Base-by-base conservation (phyloP, 1,140 invertebrate species). In the Pteromalus puparum region DNA sequence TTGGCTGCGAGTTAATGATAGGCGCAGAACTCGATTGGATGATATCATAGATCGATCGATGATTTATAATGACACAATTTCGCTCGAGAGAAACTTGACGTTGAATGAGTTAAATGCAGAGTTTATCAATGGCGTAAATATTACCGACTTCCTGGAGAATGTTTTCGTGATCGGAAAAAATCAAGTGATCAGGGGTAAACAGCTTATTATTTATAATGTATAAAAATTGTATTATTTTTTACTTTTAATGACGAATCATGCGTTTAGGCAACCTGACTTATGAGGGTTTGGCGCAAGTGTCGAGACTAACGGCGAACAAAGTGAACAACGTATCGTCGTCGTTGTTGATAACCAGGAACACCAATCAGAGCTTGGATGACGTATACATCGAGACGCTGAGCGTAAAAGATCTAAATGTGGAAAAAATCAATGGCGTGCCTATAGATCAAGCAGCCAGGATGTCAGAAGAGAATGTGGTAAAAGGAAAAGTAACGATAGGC, bases 381-480 rank as follows among this genome's bases (percentile, higher is more conserved):
- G 86, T 88, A 1, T 76, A 79, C 15, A 83, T 88, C 15, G 85
- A 87, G 38, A 83, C 77, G 0, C 79, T 92, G 9, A 28, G 87
- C 1, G 84, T 91, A 2, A 28, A 86, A 21, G 67, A 89, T 85
- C 38, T 92, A 15, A 18, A 83, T 15, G 88, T 87, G 0, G 83
- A 89, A 13, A 87, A 21, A 9, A 83, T 92, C 26, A 92, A 92
- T 42, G 88, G 87, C 4, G 80, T 92, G 9, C 81, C 87, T 2
- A 65, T 92, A 24, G 81, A 84, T 12, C 85, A 91, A 80, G 89
- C 89, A 30, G 92, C 92, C 1, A 87, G 88, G 53, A 86, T 88
- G n/a, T 90, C 91, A 21, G 84, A 84, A 30, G 70, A 89, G 61
- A 92, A 91, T 53, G 42, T 88, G 53, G 87, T 92, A 18, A 88